These are phyloP conservation scores for Harmothoe impar DNA, from an alignment of 2,888 invertebrate species.

Conservation along the genomic window DNA sequence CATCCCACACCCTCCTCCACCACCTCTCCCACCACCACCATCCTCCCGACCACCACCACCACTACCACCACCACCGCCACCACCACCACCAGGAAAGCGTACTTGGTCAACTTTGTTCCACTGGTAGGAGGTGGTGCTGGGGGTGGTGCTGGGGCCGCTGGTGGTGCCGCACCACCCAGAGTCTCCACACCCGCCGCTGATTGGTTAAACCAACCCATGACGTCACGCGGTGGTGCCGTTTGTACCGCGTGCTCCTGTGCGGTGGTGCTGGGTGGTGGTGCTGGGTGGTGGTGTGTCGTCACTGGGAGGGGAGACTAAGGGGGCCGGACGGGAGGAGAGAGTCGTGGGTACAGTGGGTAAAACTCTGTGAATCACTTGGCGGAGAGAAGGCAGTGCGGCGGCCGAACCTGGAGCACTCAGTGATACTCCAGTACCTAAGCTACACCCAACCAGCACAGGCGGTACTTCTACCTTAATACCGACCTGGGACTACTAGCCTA, in stretches of 20 bases:
- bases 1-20: background rate
- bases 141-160: background rate
- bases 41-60: background rate
- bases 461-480: background rate
- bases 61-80: background rate
- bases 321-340: constrained; percentile 12
- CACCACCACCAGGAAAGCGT: too few species aligned
- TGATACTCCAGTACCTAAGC: background rate
- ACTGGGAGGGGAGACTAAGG: background rate
- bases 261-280: constrained; percentile 36
- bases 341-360: background rate
- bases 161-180: constrained; percentile 5
- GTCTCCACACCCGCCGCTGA: background rate
- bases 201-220: background rate
- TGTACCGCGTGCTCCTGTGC: constrained; percentile 51
- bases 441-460: background rate
- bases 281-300: constrained; percentile 29
- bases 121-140: constrained; percentile 7
- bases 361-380: constrained; percentile 44
- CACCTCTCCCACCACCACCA: background rate
- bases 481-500: background rate
- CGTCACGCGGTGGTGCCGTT: constrained; percentile 56
- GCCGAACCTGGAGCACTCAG: background rate
- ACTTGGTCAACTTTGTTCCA: too few species aligned
- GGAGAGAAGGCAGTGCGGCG: background rate